Evolutionary conservation across 1,140 invertebrate species (phyloP), one percentile per base, ranked within the genome.

Genomic region (Triops longicaudatus): DNA sequence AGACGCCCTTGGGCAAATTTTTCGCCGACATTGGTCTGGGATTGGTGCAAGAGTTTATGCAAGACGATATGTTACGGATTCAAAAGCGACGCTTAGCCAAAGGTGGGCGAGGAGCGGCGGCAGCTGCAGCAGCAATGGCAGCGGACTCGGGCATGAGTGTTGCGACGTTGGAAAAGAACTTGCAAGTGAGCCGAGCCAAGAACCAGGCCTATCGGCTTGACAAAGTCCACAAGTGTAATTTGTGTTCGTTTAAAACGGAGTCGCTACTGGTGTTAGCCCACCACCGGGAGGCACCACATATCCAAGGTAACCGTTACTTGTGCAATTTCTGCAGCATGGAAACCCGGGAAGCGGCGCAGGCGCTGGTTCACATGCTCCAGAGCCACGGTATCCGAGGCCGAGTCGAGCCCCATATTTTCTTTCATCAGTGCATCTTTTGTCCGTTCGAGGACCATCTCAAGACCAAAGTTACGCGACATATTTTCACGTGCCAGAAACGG

Each of bases 401-500:
- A 78, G 84, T 97, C 50, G 93, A 96, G 80, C 88, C 92, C 76
- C 93, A 94, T 10, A 90, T 92, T 42, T 90, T 92, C 0, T 93
- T 93, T 82, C 95, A 96, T 84, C 93, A 97, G 81, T 98, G 96
- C 84, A 90, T 93, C 0, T 93, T 95, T 82, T 98, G 96, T 87
- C 91, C 93, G 1, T 98, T 96, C 82, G 96, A 98, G 83, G 94
- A 96, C 81, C 96, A 95, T 82, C 92, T 93, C 77, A 97, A 97
- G 84, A 92, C 92, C n/a, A 96, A 97, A 85, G 84, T 97, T 74
- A 93, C 91, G 0, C 87, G 94, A 22, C 96, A 98, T 86, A 87
- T 92, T 78, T 87, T 92, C n/a, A 90, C 93, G 4, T 98, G 96
- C 85, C 87, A 89, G 22, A 96, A 96, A 84, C 94, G 95, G 83